phyloP scores from a whole-genome alignment of 2,113 vertebrate genomes.

The Oreocharis arfaki region DNA sequence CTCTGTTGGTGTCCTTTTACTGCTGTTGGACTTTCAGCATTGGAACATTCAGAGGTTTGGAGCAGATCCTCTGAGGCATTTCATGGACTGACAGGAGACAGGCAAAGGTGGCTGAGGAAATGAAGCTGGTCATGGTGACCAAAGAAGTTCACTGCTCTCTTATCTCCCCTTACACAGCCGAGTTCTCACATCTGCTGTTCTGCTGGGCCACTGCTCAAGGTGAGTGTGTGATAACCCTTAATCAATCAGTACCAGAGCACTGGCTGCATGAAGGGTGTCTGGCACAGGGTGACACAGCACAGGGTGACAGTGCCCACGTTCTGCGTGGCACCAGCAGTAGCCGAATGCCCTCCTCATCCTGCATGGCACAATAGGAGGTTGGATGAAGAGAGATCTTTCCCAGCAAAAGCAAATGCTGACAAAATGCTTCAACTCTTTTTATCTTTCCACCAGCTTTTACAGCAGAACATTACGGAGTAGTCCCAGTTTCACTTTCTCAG shows the following conservation, averaged over 20 bases:
- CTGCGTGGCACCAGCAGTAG: background rate
- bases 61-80: background rate
- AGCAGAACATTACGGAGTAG: background rate
- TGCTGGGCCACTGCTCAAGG: background rate
- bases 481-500: background rate
- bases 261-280: background rate
- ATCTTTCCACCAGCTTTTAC: background rate
- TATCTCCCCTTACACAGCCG: background rate
- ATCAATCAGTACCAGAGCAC: background rate
- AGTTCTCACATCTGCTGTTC: background rate
- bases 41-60: background rate
- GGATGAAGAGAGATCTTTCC: background rate
- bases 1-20: background rate
- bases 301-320: background rate
- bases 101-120: background rate
- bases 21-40: background rate
- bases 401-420: background rate
- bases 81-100: background rate
- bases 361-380: fast-evolving
- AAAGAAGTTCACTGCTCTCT: background rate
- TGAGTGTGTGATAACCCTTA: background rate
- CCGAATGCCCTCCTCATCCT: background rate
- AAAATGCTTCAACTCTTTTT: background rate
- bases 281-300: background rate
- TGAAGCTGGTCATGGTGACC: background rate